Evolutionary conservation across 2,888 invertebrate species (phyloP).

Genomic region (Eristalis pertinax): DNA sequence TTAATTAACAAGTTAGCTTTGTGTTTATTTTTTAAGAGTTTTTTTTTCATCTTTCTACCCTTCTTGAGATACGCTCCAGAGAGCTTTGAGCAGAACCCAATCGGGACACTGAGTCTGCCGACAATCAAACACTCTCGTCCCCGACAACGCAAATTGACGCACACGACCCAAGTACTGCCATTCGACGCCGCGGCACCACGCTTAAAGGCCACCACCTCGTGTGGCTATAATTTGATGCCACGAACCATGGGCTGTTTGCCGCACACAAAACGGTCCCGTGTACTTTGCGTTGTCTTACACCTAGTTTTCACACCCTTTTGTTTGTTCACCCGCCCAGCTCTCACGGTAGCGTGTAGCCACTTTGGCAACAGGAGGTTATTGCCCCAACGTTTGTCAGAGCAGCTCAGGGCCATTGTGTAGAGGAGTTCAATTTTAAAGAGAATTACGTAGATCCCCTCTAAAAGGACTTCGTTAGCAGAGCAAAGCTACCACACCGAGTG

Average conservation of each 20-base stretch:
- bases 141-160: too few species aligned
- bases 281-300: constrained; percentile 27
- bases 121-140: too few species aligned
- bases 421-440: constrained; percentile 35
- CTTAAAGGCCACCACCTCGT: too few species aligned
- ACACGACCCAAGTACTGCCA: too few species aligned
- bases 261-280: constrained; percentile 32
- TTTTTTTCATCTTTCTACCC: too few species aligned
- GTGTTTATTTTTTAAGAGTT: too few species aligned
- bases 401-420: background rate
- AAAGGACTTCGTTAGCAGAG: constrained; percentile 27
- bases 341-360: background rate
- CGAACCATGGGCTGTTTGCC: constrained; percentile 17
- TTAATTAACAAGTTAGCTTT: too few species aligned
- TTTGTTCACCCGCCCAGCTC: background rate
- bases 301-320: background rate
- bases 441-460: constrained; percentile 49
- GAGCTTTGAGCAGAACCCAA: too few species aligned
- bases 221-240: constrained; percentile 54
- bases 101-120: too few species aligned
- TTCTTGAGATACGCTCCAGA: too few species aligned
- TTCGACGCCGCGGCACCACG: too few species aligned
- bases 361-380: constrained; percentile 5
- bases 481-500: background rate
- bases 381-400: background rate